phyloP scores from a whole-genome alignment of 2,113 vertebrate species.

The Crotalus horridus region DNA sequence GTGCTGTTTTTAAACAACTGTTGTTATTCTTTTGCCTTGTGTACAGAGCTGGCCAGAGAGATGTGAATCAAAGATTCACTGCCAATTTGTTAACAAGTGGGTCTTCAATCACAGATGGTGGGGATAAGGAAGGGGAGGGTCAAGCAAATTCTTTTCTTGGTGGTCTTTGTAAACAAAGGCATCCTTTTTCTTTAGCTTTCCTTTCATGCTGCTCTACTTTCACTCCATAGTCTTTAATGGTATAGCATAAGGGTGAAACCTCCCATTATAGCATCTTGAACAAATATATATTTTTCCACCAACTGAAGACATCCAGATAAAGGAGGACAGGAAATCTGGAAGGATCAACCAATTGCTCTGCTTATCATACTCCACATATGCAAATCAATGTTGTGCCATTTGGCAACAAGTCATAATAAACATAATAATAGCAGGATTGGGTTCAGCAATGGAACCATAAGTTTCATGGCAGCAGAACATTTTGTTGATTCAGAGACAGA shows the following conservation, averaged over 20 bases:
- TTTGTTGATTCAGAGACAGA: background rate
- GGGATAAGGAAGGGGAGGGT: background rate
- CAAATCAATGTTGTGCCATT: background rate
- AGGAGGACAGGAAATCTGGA: background rate
- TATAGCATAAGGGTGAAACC: background rate
- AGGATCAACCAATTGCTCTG: background rate
- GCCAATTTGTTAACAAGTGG: background rate
- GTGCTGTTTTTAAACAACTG: background rate
- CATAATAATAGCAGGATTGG: background rate
- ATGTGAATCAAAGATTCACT: background rate
- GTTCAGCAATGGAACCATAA: background rate
- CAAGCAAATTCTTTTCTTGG: background rate
- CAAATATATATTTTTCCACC: background rate
- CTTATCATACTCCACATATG: background rate
- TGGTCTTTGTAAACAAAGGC: background rate
- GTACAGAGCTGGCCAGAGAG: slow-evolving; percentile 15
- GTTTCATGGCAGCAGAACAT: background rate
- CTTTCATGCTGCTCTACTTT: background rate
- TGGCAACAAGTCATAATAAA: background rate
- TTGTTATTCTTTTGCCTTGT: slow-evolving; percentile 16
- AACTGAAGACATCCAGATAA: background rate
- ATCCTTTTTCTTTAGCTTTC: background rate
- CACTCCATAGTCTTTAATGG: background rate
- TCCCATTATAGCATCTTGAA: background rate
- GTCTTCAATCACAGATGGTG: background rate